Evolutionary conservation across 1,140 invertebrate genomes (phyloP), one percentile per base, ranked within the genome.

Genomic region (Drosophila bipectinata): DNA sequence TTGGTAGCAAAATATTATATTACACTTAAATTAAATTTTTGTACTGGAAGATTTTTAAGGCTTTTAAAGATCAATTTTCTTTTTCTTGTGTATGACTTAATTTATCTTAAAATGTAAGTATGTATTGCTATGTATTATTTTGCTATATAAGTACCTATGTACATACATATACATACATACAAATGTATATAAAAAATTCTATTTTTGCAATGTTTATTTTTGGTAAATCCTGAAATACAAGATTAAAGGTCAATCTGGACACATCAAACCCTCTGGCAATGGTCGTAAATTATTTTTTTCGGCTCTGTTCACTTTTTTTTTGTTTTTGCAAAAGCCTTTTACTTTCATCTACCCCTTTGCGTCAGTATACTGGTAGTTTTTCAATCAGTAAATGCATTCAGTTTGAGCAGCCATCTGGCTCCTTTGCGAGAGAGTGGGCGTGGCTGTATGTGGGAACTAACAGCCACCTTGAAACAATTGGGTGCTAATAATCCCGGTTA

Each of bases 381-480:
- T 69, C 79, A 91, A 91, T 91, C 90, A 91, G 77, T 82, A 91
- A 91, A 91, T 91, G 90, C 90, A 90, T 91, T 91, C 89, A 91
- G 72, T 82, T 68, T 88, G 78, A 64, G 84, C 82, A 77, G 59
- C 76, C 78, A 90, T 57, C 62, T 69, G 63, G 32, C 21, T 54
- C 12, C 48, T 49, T 66, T 44, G 5, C n/a, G 41, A 8, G 1
- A 14, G 41, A 44, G 58, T 45, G 68, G 66, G 82, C 68, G 77
- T 79, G 79, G 63, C 53, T 34, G 32, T 52, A 52, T 34, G 79
- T 79, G 72, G 73, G 67, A 44, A 53, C 62, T 79, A 77, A 87
- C 77, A 73, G 61, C 57, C 49, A 51, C 49, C 58, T 77, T 84
- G 72, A 84, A 91, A 91, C 89, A 91, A 91, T 91, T 87, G 84